Percentiles rank a stretch among this genome's conserved stretches.
Evolutionary conservation across 2,888 invertebrate species (phyloP).

Genomic region (Glaucopsyche alexis): DNA sequence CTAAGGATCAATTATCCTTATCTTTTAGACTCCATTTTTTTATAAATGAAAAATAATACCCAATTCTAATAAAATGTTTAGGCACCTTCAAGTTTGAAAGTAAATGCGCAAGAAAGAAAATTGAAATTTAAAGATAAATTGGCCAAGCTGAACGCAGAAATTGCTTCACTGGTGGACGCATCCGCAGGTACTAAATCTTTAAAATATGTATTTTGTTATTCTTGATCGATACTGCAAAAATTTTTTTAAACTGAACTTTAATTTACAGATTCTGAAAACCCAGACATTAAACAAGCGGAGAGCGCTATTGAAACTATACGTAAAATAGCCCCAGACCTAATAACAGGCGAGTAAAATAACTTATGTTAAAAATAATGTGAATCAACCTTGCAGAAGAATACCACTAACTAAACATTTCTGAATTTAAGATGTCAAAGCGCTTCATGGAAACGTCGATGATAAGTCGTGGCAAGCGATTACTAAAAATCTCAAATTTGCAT

Average conservation of each 20-base stretch:
- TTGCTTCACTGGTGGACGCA: slow-evolving; percentile 40
- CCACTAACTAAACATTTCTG: not conserved
- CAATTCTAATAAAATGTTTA: not conserved
- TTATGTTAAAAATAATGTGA: not conserved
- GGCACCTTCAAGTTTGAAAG: not conserved
- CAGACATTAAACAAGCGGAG: slow-evolving; percentile 44
- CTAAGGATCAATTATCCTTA: too few relatives aligned
- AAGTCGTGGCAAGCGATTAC: slow-evolving; percentile 32
- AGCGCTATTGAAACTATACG: slow-evolving; percentile 41
- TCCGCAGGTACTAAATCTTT: slow-evolving; percentile 37
- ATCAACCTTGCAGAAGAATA: not conserved
- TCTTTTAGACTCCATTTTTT: too few relatives aligned
- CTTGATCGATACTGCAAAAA: not conserved
- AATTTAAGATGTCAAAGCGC: slow-evolving; percentile 33
- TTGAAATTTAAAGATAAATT: slow-evolving; percentile 36
- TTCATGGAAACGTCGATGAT: slow-evolving; percentile 36
- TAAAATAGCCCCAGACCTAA: slow-evolving; percentile 42
- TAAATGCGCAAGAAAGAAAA: slow-evolving; percentile 19
- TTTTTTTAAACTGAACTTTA: not conserved
- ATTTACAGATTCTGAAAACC: slow-evolving; percentile 40
- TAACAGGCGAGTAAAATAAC: slow-evolving; percentile 40
- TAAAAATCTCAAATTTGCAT: slow-evolving; percentile 35
- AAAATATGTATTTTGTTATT: slow-evolving; percentile 11
- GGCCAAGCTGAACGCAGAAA: slow-evolving; percentile 42
- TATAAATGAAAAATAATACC: too few relatives aligned